phyloP scores from a whole-genome alignment of 2,888 invertebrate species.

The Drosophila hawaiiensis region DNA sequence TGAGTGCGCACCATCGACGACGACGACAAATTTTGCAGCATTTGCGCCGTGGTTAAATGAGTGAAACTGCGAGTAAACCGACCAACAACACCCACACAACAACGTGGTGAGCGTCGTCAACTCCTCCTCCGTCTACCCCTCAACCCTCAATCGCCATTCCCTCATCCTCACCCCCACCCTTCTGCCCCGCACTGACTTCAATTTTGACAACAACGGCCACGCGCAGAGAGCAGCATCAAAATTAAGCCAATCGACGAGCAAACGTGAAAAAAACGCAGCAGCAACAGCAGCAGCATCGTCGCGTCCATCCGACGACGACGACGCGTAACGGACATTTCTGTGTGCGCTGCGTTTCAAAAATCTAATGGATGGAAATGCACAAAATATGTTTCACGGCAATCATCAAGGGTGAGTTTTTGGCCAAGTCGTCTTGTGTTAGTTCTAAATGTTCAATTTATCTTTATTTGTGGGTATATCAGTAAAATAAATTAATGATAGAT shows the following conservation, averaged over 20 bases:
- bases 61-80: constrained; percentile 32
- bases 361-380: constrained; percentile 86
- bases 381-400: constrained; percentile 87
- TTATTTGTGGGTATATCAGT: neutral
- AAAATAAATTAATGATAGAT: neutral
- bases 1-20: constrained; percentile 19
- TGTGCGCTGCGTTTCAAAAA: constrained; percentile 84
- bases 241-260: constrained; percentile 77
- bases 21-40: constrained; percentile 13
- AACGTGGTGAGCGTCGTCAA: constrained; percentile 29
- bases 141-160: neutral
- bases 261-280: constrained; percentile 65
- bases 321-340: constrained; percentile 78
- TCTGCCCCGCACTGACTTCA: neutral
- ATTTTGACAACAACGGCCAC: constrained; percentile 69
- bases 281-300: constrained; percentile 71
- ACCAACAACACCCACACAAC: constrained; percentile 15
- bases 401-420: constrained; percentile 86
- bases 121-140: neutral
- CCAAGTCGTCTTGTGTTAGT: neutral
- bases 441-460: neutral
- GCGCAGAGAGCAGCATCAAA: constrained; percentile 80
- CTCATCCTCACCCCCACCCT: neutral
- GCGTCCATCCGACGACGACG: constrained; percentile 56
- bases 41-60: constrained; percentile 56